Conservation (phyloP, 2,888 invertebrate species). For the Thecocarcelia acutangulata region DNA sequence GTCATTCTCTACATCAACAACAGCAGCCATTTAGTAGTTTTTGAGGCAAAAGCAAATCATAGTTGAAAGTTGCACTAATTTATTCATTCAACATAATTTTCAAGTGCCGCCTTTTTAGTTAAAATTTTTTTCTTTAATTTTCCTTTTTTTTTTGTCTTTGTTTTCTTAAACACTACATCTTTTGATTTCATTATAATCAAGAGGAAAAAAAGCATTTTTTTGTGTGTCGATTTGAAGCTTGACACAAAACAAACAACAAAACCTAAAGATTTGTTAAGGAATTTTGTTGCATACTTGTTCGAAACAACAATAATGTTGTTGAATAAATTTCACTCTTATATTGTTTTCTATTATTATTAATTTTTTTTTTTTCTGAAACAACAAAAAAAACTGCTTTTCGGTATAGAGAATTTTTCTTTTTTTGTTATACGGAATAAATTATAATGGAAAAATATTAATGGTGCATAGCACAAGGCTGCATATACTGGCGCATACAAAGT, state of each 20-base stretch:
- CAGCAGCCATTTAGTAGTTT: constrained; percentile 25
- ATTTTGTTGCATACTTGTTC: constrained; percentile 38
- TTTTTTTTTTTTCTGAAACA: constrained; percentile 29
- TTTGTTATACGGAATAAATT: constrained; percentile 58
- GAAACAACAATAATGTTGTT: constrained; percentile 26
- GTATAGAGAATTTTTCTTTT: not conserved
- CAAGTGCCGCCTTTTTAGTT: constrained; percentile 63
- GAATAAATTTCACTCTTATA: constrained; percentile 56
- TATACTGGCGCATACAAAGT: not conserved
- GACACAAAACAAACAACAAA: constrained; percentile 17
- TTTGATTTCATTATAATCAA: constrained; percentile 45
- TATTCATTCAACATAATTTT: constrained; percentile 72
- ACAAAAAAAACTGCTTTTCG: constrained; percentile 27
- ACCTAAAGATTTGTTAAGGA: constrained; percentile 24
- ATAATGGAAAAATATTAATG: constrained; percentile 62
- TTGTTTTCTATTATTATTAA: constrained; percentile 66
- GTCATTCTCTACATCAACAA: constrained; percentile 6
- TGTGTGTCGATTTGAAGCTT: constrained; percentile 18
- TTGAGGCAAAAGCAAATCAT: constrained; percentile 40
- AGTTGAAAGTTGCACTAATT: constrained; percentile 70
- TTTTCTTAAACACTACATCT: constrained; percentile 19
- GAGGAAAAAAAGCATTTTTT: not conserved
- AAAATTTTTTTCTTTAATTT: constrained; percentile 29
- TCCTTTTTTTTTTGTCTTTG: not conserved
- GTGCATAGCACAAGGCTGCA: constrained; percentile 48